These are phyloP conservation scores for Trypoxylus dichotomus DNA, from an alignment of 1,140 invertebrate genomes.

Conservation along the genomic window DNA sequence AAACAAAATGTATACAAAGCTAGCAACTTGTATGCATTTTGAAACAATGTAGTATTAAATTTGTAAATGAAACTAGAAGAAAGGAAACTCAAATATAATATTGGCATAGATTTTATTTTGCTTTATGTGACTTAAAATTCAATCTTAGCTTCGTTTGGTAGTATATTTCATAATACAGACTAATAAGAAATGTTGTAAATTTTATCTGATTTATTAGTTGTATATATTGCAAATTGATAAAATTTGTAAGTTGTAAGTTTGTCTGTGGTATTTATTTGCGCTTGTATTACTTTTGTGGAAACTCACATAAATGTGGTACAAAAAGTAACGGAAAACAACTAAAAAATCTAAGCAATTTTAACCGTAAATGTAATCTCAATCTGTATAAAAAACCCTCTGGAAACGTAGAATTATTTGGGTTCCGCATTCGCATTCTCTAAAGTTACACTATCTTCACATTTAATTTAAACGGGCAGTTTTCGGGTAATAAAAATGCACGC, in stretches of 20 bases:
- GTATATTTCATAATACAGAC: no score
- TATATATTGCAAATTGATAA: neutral
- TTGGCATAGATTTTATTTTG: no score
- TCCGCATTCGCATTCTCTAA: slow-evolving; percentile 41
- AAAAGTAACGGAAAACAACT: neutral
- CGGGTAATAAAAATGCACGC: slow-evolving; percentile 55
- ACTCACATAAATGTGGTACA: neutral
- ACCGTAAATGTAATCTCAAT: slow-evolving; percentile 27
- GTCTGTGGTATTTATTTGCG: neutral
- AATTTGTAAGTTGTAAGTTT: neutral
- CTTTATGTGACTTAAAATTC: no score
- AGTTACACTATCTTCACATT: slow-evolving; percentile 51
- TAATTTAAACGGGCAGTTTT: slow-evolving; percentile 56
- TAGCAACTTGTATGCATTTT: no score
- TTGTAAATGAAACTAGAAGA: no score
- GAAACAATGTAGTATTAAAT: no score
- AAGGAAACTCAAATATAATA: no score
- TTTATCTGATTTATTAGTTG: no score
- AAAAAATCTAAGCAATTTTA: neutral
- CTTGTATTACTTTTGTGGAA: neutral
- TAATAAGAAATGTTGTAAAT: no score
- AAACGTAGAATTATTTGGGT: slow-evolving; percentile 33
- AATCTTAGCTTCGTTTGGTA: no score
- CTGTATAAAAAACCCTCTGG: slow-evolving; percentile 26
- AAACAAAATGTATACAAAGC: no score